Evolutionary conservation across 64 coral and sea anemone species (phyloP).

Genomic region (Pachyseris speciosa): DNA sequence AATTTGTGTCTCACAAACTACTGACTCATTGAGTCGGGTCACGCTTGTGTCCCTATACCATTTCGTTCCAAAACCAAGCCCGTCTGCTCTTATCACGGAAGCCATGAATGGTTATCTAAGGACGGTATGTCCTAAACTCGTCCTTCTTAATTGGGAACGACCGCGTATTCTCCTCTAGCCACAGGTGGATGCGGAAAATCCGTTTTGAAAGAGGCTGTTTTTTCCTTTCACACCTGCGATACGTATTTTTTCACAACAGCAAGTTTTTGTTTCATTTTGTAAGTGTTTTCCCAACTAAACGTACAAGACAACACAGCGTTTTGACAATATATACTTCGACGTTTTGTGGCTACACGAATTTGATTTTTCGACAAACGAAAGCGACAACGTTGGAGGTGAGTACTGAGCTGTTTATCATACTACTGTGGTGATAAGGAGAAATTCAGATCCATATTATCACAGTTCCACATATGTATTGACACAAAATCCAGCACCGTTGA

Average conservation of each 20-base stretch:
- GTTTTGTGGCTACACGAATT: background rate
- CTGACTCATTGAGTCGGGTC: too few species aligned
- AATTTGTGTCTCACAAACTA: background rate
- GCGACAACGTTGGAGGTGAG: background rate
- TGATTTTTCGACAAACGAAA: background rate
- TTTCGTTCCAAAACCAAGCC: too few species aligned
- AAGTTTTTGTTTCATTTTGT: background rate
- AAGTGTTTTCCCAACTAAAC: background rate
- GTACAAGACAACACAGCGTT: background rate
- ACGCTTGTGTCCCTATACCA: too few species aligned
- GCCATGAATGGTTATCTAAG: too few species aligned
- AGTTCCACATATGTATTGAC: too few species aligned
- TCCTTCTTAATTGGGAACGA: too few species aligned
- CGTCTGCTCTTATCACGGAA: too few species aligned
- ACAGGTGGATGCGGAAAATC: background rate
- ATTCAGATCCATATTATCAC: too few species aligned
- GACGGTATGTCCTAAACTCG: too few species aligned
- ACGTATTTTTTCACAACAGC: background rate
- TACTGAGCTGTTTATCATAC: background rate
- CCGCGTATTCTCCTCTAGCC: background rate
- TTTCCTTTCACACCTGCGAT: background rate
- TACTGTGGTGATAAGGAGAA: too few species aligned
- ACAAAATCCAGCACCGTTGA: too few species aligned
- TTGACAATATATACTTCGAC: background rate
- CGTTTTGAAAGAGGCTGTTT: background rate